Evolutionary conservation across 2,797 vertebrate species (phyloP).

Genomic region (Paramormyrops hopkinsi): DNA sequence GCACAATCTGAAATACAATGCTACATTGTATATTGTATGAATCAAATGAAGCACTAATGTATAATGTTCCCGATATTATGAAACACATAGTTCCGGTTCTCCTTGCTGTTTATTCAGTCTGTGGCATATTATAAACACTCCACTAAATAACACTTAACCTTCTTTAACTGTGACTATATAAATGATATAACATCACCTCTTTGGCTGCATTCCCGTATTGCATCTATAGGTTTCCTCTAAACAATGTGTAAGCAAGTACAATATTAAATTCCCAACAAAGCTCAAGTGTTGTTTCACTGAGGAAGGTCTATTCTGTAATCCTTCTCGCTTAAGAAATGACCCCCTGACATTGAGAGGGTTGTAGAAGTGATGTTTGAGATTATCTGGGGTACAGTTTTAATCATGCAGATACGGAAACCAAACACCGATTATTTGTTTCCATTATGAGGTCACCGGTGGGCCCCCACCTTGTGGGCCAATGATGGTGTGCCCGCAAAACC

Average conservation of each 20-base stretch:
- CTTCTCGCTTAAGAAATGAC: neutral
- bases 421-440: slow-evolving; percentile 9
- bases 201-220: neutral
- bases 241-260: neutral
- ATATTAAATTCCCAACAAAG: neutral
- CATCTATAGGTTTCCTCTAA: neutral
- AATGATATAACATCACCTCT: neutral
- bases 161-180: slow-evolving; percentile 13
- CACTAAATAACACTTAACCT: neutral
- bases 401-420: slow-evolving; percentile 1
- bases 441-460: slow-evolving; percentile 14
- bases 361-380: slow-evolving; percentile 15
- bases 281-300: neutral
- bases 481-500: neutral
- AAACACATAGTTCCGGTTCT: neutral
- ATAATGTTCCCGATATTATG: neutral
- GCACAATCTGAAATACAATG: slow-evolving; percentile 1
- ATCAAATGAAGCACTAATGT: neutral
- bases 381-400: slow-evolving; percentile 17
- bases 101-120: neutral
- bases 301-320: neutral
- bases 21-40: neutral
- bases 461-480: neutral
- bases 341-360: neutral
- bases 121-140: neutral